Conservation (phyloP, 2,113 vertebrate genomes). For the Muntiacus reevesi region DNA sequence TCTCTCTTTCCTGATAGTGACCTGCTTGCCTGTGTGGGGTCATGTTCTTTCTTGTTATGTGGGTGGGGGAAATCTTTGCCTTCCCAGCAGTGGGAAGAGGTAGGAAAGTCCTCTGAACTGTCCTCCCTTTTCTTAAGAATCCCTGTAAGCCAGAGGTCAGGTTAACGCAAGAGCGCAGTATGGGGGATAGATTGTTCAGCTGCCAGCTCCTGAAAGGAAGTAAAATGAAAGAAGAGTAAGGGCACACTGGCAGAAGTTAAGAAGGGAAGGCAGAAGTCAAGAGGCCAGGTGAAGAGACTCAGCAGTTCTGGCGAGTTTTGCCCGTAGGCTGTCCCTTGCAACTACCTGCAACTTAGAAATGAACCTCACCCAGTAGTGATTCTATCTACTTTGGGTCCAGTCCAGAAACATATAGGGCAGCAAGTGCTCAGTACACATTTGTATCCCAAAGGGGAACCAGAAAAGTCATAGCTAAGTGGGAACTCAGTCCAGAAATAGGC, state of each 20-base stretch:
- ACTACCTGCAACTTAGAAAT: not conserved
- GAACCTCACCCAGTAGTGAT: not conserved
- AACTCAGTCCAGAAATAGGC: not conserved
- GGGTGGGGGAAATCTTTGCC: not conserved
- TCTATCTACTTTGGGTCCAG: not conserved
- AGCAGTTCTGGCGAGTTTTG: not conserved
- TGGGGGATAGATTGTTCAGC: not conserved
- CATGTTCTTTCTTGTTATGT: not conserved
- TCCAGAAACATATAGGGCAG: not conserved
- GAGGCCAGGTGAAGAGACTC: not conserved
- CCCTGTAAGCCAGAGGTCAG: not conserved
- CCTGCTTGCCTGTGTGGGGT: not conserved
- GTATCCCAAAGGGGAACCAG: not conserved
- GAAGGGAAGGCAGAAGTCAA: not conserved
- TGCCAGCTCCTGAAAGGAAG: not conserved
- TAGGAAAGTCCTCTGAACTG: not conserved
- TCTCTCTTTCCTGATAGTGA: not conserved
- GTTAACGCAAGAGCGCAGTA: not conserved
- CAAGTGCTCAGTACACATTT: not conserved
- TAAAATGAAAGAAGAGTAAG: not conserved
- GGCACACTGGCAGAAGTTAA: not conserved
- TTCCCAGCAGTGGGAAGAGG: not conserved
- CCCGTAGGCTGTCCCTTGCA: not conserved
- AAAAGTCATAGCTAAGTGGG: not conserved
- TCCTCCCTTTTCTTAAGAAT: not conserved